Percentiles rank a stretch among this genome's conserved stretches.
Evolutionary conservation across 2,797 vertebrate species (phyloP).

Genomic region (Meriones psammophilus): DNA sequence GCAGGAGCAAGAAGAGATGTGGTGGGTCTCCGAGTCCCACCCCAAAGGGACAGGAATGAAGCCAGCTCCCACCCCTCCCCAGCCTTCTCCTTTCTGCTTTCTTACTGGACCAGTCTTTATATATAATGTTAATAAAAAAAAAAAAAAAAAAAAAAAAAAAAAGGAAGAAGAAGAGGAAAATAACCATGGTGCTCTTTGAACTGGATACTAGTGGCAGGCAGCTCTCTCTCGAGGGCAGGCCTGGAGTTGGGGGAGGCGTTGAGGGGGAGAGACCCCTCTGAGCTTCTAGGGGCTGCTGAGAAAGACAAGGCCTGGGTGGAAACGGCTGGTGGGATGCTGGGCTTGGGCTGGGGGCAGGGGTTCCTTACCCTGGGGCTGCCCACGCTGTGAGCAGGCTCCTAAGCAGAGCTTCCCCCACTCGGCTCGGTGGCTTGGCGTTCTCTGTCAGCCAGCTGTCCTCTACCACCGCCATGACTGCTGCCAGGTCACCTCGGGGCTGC

Average conservation of each 20-base stretch:
- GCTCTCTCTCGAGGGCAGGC: neutral
- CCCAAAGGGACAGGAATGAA: slow-evolving; percentile 20
- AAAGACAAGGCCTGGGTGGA: neutral
- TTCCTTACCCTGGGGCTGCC: neutral
- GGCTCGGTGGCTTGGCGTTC: slow-evolving; percentile 62
- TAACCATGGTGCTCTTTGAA: slow-evolving; percentile 69
- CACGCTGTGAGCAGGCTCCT: neutral
- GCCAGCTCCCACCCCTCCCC: slow-evolving; percentile 64
- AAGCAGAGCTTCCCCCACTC: slow-evolving; percentile 27
- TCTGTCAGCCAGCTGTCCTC: slow-evolving; percentile 73
- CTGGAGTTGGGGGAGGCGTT: neutral
- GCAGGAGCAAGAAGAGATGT: neutral
- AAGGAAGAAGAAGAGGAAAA: slow-evolving; percentile 28
- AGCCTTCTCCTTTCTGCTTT: slow-evolving; percentile 78
- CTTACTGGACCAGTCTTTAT: slow-evolving; percentile 79
- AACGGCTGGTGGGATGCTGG: neutral
- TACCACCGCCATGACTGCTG: neutral
- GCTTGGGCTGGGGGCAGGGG: neutral
- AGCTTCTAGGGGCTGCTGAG: neutral
- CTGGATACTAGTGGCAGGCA: slow-evolving; percentile 38
- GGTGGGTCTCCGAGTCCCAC: slow-evolving; percentile 42
- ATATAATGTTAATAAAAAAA: slow-evolving; percentile 84
- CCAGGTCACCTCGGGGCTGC: slow-evolving; percentile 80
- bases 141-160: slow-evolving; percentile 71
- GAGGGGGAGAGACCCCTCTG: accelerated